Conservation (phyloP, 2,113 vertebrate species). For the Scatophagus argus region DNA sequence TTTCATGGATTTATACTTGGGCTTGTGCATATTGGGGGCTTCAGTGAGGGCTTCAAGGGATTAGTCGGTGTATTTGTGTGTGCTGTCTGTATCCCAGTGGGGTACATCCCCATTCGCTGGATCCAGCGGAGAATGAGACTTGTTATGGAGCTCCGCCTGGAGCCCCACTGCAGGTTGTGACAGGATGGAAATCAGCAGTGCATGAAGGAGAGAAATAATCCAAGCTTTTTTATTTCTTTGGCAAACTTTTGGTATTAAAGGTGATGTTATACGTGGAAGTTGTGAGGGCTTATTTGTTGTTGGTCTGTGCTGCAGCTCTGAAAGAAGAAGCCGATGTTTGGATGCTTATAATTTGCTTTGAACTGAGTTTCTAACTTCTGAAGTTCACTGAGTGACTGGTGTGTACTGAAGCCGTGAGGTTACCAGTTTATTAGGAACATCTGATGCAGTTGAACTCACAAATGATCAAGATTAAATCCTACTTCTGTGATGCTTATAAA, state of each 20-base stretch:
- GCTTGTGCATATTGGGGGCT: slow-evolving; percentile 5
- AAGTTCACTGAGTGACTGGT: neutral
- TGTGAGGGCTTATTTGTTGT: neutral
- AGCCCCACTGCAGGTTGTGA: slow-evolving; percentile 29
- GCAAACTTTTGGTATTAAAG: slow-evolving; percentile 47
- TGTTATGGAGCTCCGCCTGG: slow-evolving; percentile 35
- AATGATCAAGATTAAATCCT: neutral
- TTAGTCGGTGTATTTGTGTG: slow-evolving; percentile 33
- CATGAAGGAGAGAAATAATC: slow-evolving; percentile 35
- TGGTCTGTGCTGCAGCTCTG: neutral
- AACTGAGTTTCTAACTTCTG: neutral
- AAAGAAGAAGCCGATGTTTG: neutral
- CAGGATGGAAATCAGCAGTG: slow-evolving; percentile 37
- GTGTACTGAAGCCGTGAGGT: neutral
- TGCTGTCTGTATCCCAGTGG: slow-evolving; percentile 30
- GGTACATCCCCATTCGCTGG: slow-evolving; percentile 22
- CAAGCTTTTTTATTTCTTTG: slow-evolving; percentile 30
- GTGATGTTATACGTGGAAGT: neutral
- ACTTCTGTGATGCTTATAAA: neutral
- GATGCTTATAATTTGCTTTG: neutral
- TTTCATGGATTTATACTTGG: slow-evolving; percentile 55
- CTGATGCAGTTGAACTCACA: neutral
- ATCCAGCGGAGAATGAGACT: slow-evolving; percentile 47
- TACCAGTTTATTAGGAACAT: neutral
- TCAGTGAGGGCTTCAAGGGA: slow-evolving; percentile 22